These are phyloP conservation scores for Neolamprologus modestus DNA, from an alignment of 2,113 vertebrate species.

Conservation along the genomic window DNA sequence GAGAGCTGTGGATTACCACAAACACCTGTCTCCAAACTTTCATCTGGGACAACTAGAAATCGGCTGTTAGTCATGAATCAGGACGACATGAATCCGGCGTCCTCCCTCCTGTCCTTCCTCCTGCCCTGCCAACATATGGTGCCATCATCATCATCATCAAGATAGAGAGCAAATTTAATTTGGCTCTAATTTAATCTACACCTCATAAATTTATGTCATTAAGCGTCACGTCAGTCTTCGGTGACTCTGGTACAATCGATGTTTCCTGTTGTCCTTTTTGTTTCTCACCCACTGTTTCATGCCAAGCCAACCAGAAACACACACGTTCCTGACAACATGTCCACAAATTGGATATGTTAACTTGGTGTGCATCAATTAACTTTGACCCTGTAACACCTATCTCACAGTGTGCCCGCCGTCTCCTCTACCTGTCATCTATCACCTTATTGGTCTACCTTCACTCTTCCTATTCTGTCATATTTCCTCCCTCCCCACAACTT, in stretches of 20 bases:
- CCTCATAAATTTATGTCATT: background rate
- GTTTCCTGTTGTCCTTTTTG: background rate
- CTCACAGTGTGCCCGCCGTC: background rate
- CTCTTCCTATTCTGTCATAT: background rate
- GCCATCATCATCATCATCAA: background rate
- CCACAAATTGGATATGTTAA: background rate
- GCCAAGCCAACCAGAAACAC: background rate
- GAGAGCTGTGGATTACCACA: background rate
- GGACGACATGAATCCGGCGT: background rate
- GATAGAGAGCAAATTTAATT: background rate
- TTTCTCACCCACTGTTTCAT: background rate
- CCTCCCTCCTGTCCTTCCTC: background rate
- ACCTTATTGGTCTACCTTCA: background rate
- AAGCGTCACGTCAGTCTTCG: background rate
- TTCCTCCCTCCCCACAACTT: no score
- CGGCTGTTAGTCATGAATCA: background rate
- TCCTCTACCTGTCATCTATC: background rate
- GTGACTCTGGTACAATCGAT: background rate
- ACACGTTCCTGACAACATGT: background rate
- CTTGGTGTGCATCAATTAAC: background rate
- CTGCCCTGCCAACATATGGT: background rate
- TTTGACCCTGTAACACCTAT: background rate
- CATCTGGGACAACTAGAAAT: background rate
- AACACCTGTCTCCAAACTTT: background rate
- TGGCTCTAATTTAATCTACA: background rate